A percentile compares a stretch with the other conserved stretches of the same genome.
phyloP scores from a whole-genome alignment of 2,888 invertebrate genomes.

The Isoperla grammatica region DNA sequence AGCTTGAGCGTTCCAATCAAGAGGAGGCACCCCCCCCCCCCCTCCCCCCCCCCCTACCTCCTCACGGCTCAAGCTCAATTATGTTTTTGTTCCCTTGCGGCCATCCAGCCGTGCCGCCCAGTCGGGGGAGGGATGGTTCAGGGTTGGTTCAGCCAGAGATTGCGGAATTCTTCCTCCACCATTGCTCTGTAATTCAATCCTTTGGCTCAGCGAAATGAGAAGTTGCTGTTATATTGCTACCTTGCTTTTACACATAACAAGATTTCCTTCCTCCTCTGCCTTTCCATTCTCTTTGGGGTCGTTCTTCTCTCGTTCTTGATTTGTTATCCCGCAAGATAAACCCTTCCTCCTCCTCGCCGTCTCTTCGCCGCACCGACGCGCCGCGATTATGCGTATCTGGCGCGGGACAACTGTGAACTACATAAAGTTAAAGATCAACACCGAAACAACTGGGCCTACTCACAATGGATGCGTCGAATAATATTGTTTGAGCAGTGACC shows the following conservation, averaged over 20 bases:
- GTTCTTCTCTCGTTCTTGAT: conserved; percentile 8
- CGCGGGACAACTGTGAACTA: too few relatives aligned
- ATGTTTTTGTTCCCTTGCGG: conserved; percentile 20
- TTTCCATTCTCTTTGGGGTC: conserved; percentile 1
- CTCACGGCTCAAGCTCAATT: conserved; percentile 14
- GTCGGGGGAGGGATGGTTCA: neutral
- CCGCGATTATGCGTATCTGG: neutral
- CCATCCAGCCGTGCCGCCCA: neutral
- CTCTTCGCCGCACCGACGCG: neutral
- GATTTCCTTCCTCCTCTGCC: conserved; percentile 7
- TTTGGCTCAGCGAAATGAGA: conserved; percentile 18
- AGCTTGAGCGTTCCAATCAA: conserved; percentile 15
- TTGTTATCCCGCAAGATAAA: conserved; percentile 10
- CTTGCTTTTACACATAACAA: conserved; percentile 17
- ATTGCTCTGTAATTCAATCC: conserved; percentile 18
- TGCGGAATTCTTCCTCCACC: conserved; percentile 18
- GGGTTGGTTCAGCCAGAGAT: conserved; percentile 10
- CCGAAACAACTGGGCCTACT: too few relatives aligned
- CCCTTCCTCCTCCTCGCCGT: neutral
- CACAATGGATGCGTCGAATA: neutral
- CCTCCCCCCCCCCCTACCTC: neutral
- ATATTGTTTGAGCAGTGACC: conserved; percentile 9
- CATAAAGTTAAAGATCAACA: too few relatives aligned
- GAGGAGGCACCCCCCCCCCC: neutral
- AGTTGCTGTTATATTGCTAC: conserved; percentile 18